Percentiles rank a stretch among this genome's conserved stretches.
phyloP scores from a whole-genome alignment of 2,113 vertebrate species.

The Phaetusa simplex region DNA sequence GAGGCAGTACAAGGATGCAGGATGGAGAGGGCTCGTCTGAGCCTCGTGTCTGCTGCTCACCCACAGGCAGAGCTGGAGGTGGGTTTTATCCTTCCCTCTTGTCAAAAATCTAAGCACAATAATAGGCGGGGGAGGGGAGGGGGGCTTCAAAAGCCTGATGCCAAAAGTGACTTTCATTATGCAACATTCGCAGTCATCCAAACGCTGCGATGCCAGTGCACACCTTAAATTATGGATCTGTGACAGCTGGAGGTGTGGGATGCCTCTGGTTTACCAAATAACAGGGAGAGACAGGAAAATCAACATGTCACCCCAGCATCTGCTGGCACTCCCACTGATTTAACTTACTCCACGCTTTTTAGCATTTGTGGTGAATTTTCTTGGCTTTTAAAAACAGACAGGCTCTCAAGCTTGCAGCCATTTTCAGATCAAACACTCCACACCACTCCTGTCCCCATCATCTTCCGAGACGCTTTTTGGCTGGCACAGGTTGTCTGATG shows the following conservation, averaged over 20 bases:
- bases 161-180: background rate
- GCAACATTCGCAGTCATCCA: background rate
- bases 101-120: background rate
- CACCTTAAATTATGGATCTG: background rate
- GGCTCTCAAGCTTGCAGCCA: background rate
- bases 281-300: slow-evolving; percentile 39
- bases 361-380: background rate
- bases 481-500: background rate
- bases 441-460: background rate
- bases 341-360: background rate
- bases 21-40: rapidly evolving
- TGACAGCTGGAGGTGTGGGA: slow-evolving; percentile 38
- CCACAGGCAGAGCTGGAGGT: background rate
- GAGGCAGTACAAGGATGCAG: rapidly evolving
- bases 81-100: background rate
- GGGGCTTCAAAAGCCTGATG: background rate
- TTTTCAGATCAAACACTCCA: background rate
- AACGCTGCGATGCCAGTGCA: background rate
- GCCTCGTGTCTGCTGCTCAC: background rate
- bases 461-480: background rate
- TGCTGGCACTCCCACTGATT: background rate
- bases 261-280: slow-evolving; percentile 7
- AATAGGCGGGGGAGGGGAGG: background rate
- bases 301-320: slow-evolving; percentile 10
- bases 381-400: background rate